A percentile compares a stretch with the other conserved stretches of the same genome.
phyloP scores from a whole-genome alignment of 2,888 invertebrate genomes.

The Drosophila crucigera region DNA sequence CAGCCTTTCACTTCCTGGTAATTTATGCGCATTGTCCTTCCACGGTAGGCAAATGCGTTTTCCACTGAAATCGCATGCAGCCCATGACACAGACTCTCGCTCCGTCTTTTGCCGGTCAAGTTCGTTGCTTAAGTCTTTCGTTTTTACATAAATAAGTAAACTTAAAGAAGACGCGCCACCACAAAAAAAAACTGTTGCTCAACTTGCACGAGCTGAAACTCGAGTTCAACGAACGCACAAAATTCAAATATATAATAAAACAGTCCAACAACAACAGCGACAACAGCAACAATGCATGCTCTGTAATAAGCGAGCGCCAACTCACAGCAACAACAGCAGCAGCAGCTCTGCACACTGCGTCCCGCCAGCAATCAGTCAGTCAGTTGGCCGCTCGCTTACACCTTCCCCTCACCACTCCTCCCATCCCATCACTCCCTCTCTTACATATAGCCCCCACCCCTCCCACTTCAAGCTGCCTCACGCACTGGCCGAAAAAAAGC shows the following conservation, averaged over 20 bases:
- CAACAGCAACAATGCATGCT: slow-evolving; percentile 58
- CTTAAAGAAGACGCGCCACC: slow-evolving; percentile 45
- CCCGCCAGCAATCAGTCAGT: slow-evolving; percentile 62
- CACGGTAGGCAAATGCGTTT: slow-evolving; percentile 70
- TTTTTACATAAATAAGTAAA: slow-evolving; percentile 39
- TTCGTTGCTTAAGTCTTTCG: slow-evolving; percentile 77
- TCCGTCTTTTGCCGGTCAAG: slow-evolving; percentile 30
- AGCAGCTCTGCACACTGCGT: slow-evolving; percentile 14
- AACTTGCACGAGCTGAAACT: slow-evolving; percentile 42
- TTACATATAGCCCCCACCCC: neutral
- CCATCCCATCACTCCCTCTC: neutral
- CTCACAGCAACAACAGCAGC: slow-evolving; percentile 33
- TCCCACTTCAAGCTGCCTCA: slow-evolving; percentile 15
- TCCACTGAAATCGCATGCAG: slow-evolving; percentile 34
- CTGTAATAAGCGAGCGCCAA: slow-evolving; percentile 70
- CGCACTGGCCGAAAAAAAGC: slow-evolving; percentile 62
- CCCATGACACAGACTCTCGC: neutral
- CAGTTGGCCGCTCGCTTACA: slow-evolving; percentile 46
- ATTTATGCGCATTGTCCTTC: slow-evolving; percentile 51
- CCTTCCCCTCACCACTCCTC: neutral
- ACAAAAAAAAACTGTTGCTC: slow-evolving; percentile 51
- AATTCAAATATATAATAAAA: slow-evolving; percentile 67
- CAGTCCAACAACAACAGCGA: slow-evolving; percentile 31
- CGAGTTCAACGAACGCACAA: slow-evolving; percentile 74
- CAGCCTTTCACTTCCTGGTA: slow-evolving; percentile 46